Conservation (phyloP, 2,113 vertebrate species). For the Butastur rufipennis region DNA sequence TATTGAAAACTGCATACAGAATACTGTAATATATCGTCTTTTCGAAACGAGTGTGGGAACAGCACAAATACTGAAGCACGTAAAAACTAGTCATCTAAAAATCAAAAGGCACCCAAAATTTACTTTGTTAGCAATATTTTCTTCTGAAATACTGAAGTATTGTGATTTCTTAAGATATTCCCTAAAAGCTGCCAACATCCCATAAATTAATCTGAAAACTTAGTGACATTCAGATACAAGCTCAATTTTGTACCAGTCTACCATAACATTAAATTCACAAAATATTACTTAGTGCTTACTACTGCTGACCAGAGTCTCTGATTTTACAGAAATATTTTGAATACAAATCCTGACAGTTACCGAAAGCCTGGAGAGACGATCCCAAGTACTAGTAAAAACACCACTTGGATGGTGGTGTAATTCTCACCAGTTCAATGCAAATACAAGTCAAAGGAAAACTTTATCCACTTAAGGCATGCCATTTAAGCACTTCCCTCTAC, state of each 20-base stretch:
- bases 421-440: not conserved
- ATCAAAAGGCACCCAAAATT: slow-evolving; percentile 11
- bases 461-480: not conserved
- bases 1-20: not conserved
- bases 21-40: not conserved
- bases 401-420: not conserved
- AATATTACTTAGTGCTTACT: not conserved
- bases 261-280: not conserved
- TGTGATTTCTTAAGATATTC: not conserved
- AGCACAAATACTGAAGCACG: not conserved
- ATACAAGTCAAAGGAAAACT: not conserved
- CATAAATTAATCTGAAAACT: not conserved
- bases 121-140: not conserved
- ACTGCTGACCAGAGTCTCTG: not conserved
- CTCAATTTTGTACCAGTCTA: not conserved
- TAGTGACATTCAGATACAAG: not conserved
- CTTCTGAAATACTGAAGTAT: not conserved
- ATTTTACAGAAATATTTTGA: not conserved
- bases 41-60: not conserved
- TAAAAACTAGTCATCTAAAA: not conserved
- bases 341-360: not conserved
- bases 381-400: not conserved
- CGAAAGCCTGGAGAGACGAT: not conserved
- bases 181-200: not conserved
- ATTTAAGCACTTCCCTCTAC: not conserved